Conservation (phyloP, 2,113 vertebrate genomes). For the Piliocolobus tephrosceles region DNA sequence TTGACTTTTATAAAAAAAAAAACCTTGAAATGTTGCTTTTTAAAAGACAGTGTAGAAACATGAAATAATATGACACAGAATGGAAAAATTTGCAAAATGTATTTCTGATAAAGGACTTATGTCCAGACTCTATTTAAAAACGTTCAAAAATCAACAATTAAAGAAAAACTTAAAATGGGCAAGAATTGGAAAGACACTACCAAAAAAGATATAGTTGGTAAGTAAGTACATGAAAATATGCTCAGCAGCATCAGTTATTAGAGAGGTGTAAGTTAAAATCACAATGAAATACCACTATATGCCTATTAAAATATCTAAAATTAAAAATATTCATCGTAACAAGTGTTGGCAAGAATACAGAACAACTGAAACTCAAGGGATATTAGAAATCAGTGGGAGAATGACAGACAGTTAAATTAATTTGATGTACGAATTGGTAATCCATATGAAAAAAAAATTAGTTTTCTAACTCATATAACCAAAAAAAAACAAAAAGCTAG, state of each 20-base stretch:
- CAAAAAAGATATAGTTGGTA: neutral
- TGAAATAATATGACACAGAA: neutral
- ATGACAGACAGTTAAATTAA: neutral
- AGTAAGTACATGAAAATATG: neutral
- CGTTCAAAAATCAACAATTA: neutral
- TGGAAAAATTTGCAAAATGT: neutral
- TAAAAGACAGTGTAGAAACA: neutral
- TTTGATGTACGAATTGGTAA: neutral
- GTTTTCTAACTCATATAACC: neutral
- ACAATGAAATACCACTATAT: neutral
- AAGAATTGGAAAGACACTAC: neutral
- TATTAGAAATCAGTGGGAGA: neutral
- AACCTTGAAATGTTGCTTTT: neutral
- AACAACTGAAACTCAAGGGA: neutral
- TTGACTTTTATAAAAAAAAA: neutral
- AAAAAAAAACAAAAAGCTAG: neutral
- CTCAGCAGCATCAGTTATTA: neutral
- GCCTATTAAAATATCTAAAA: neutral
- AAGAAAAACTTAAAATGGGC: neutral
- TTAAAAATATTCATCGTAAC: neutral
- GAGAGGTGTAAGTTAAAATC: neutral
- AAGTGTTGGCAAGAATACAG: neutral
- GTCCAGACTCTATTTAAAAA: neutral
- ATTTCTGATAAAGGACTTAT: neutral
- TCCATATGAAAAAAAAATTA: neutral